A percentile compares a stretch with the other conserved stretches of the same genome.
Conservation (phyloP, 2,888 invertebrate species). For the Hirtodrosophila duncani region DNA sequence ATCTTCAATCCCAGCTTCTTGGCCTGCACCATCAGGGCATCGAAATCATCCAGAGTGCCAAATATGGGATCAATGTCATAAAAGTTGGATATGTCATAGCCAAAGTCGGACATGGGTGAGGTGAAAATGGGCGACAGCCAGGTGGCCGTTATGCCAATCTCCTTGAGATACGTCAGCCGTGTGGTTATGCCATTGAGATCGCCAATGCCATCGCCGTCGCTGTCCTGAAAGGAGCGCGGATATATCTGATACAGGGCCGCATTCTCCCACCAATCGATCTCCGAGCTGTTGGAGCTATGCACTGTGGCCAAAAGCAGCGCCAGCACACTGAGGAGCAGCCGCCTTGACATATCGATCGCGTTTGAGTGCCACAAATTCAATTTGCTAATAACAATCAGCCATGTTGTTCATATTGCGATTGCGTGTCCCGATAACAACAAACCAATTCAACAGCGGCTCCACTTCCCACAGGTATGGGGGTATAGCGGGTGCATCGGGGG, state of each 20-base stretch:
- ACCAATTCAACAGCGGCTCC: conserved; percentile 3
- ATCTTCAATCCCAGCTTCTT: conserved; percentile 80
- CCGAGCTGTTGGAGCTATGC: conserved; percentile 10
- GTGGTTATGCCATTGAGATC: conserved; percentile 86
- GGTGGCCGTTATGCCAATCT: conserved; percentile 83
- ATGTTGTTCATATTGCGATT: conserved; percentile 32
- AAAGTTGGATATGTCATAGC: conserved; percentile 87
- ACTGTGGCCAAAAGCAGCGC: conserved; percentile 5
- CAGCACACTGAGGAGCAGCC: conserved; percentile 45
- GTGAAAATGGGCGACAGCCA: conserved; percentile 87
- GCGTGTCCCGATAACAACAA: conserved; percentile 52
- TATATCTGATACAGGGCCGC: conserved; percentile 91
- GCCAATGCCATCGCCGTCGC: conserved; percentile 89
- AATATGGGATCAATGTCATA: conserved; percentile 83
- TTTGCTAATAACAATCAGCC: conserved; percentile 48
- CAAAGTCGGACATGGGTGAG: conserved; percentile 87
- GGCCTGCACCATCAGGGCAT: conserved; percentile 80
- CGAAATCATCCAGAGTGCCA: conserved; percentile 83
- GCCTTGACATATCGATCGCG: conserved; percentile 49
- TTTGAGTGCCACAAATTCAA: conserved; percentile 50
- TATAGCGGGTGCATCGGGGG: not conserved
- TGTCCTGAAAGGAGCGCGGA: conserved; percentile 90
- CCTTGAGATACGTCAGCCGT: conserved; percentile 83
- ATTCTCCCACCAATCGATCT: conserved; percentile 89
- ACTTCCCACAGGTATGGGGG: not conserved